Percentiles rank a stretch among this genome's conserved stretches.
These are phyloP conservation scores for Melozone crissalis DNA, from an alignment of 2,113 vertebrate species.

Conservation along the genomic window DNA sequence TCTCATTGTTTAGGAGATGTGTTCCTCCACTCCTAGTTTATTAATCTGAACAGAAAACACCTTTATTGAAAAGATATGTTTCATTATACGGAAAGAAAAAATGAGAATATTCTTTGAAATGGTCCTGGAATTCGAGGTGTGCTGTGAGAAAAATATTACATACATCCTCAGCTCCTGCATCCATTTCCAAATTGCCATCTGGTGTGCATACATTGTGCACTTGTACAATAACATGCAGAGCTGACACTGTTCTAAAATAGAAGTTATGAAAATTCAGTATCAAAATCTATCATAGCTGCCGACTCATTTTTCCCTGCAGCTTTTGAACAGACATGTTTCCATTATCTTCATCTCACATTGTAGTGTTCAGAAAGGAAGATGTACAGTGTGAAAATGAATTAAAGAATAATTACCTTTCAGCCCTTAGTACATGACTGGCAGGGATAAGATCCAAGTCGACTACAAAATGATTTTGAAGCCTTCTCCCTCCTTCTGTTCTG, in stretches of 20 bases:
- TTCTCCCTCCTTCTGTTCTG: background rate
- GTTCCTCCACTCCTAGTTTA: background rate
- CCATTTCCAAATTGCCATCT: background rate
- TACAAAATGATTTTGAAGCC: background rate
- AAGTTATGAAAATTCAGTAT: background rate
- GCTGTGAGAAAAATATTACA: background rate
- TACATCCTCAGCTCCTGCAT: background rate
- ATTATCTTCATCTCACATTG: background rate
- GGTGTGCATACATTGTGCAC: background rate
- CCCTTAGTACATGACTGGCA: background rate
- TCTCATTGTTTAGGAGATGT: background rate
- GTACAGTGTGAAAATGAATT: background rate
- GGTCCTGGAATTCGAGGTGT: background rate
- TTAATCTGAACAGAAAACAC: background rate
- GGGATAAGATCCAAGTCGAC: background rate
- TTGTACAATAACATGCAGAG: background rate
- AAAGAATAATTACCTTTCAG: background rate
- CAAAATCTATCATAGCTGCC: background rate
- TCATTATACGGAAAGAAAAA: background rate
- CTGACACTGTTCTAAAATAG: slow-evolving; percentile 1
- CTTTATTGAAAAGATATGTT: background rate
- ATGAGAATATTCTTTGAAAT: background rate
- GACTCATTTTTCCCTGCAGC: background rate
- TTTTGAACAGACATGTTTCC: background rate
- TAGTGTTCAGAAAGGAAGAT: background rate